A percentile compares a stretch with the other conserved stretches of the same genome.
These are phyloP conservation scores for Hemichromis elongatus DNA, from an alignment of 2,113 vertebrate species.

Conservation along the genomic window DNA sequence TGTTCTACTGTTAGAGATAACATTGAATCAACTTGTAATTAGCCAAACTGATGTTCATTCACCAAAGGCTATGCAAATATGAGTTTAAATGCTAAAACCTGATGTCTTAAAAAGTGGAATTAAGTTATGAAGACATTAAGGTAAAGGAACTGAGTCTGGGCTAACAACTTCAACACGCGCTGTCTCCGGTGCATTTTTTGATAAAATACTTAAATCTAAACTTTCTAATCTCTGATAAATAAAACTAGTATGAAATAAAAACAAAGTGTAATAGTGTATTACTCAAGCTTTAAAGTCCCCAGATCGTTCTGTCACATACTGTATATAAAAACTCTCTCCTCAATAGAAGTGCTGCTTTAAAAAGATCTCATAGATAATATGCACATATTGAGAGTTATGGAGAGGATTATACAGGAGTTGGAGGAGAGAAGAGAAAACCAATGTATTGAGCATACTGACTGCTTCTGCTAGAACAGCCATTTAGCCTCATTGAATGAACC, in stretches of 20 bases:
- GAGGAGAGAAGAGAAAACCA: neutral
- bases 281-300: neutral
- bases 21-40: neutral
- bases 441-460: slow-evolving; percentile 55
- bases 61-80: neutral
- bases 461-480: slow-evolving; percentile 62
- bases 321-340: neutral
- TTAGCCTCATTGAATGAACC: slow-evolving; percentile 58
- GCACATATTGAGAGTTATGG: neutral
- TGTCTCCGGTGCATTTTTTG: neutral
- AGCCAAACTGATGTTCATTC: neutral
- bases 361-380: neutral
- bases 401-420: neutral
- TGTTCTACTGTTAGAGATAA: neutral
- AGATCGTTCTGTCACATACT: neutral
- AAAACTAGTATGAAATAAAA: neutral
- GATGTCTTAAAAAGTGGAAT: neutral
- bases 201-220: neutral
- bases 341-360: neutral
- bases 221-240: neutral
- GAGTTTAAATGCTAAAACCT: neutral
- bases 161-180: neutral
- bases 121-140: neutral
- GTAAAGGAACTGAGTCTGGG: neutral
- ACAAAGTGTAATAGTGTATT: neutral